A percentile compares a stretch with the other conserved stretches of the same genome.
phyloP scores from a whole-genome alignment of 2,797 vertebrate genomes.

The Argentina silus region DNA sequence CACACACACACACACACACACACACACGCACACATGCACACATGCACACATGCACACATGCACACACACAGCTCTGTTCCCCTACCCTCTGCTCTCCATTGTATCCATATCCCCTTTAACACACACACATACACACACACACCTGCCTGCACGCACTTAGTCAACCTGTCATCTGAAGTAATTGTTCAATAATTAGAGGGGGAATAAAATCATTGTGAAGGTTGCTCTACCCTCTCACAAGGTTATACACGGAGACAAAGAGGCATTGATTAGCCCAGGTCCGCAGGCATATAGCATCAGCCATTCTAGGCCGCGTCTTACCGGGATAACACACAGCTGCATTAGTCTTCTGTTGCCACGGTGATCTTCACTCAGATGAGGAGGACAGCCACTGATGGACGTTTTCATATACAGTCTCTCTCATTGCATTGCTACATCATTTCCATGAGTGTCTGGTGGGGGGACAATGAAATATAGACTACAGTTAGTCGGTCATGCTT shows the following conservation, averaged over 20 bases:
- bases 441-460: background rate
- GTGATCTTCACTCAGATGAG: slow-evolving; percentile 56
- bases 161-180: slow-evolving; percentile 32
- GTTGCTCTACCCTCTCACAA: slow-evolving; percentile 39
- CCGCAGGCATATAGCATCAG: slow-evolving; percentile 40
- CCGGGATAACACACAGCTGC: slow-evolving; percentile 14
- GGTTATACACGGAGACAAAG: slow-evolving; percentile 43
- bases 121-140: background rate
- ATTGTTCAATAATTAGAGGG: slow-evolving; percentile 31
- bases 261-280: slow-evolving; percentile 55
- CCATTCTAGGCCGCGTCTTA: slow-evolving; percentile 57
- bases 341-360: slow-evolving; percentile 72
- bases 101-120: background rate
- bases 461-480: slow-evolving; percentile 41
- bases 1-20: slow-evolving; percentile 18
- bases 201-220: slow-evolving; percentile 26
- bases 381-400: slow-evolving; percentile 9
- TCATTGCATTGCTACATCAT: slow-evolving; percentile 42
- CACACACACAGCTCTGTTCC: background rate
- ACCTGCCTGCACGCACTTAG: slow-evolving; percentile 33
- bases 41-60: slow-evolving; percentile 23
- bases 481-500: slow-evolving; percentile 59
- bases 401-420: slow-evolving; percentile 66
- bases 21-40: slow-evolving; percentile 31
- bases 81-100: no score